Evolutionary conservation across 2,797 vertebrate species (phyloP).

Genomic region (Cercopithecus petaurista): DNA sequence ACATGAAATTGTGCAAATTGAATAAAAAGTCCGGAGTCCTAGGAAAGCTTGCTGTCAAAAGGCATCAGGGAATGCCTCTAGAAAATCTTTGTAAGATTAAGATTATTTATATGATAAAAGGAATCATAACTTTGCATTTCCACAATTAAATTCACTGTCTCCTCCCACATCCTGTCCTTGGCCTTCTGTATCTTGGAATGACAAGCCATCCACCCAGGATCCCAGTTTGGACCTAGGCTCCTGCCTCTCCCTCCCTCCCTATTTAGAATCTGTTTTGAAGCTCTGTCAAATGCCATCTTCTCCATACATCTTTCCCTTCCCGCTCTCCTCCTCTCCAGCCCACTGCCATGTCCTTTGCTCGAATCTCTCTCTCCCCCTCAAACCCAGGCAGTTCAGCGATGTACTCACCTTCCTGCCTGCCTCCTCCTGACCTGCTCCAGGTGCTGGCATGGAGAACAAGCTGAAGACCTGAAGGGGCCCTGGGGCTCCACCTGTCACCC

Average conservation of each 20-base stretch:
- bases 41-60: slow-evolving; percentile 39
- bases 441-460: neutral
- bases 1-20: slow-evolving; percentile 25
- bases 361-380: neutral
- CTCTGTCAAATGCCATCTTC: neutral
- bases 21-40: neutral
- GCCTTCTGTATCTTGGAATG: neutral
- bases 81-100: slow-evolving; percentile 12
- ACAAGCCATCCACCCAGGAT: neutral
- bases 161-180: neutral
- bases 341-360: neutral
- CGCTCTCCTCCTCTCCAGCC: neutral
- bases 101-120: neutral
- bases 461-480: neutral
- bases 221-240: neutral
- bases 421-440: neutral
- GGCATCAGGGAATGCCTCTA: neutral
- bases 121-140: slow-evolving; percentile 15
- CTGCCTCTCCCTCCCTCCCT: neutral
- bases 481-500: neutral
- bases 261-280: neutral
- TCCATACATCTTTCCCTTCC: neutral
- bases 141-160: neutral
- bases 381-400: neutral
- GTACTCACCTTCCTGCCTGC: neutral